These are phyloP conservation scores for Macroramphosus scolopax DNA, from an alignment of 2,797 vertebrate genomes.

Conservation along the genomic window DNA sequence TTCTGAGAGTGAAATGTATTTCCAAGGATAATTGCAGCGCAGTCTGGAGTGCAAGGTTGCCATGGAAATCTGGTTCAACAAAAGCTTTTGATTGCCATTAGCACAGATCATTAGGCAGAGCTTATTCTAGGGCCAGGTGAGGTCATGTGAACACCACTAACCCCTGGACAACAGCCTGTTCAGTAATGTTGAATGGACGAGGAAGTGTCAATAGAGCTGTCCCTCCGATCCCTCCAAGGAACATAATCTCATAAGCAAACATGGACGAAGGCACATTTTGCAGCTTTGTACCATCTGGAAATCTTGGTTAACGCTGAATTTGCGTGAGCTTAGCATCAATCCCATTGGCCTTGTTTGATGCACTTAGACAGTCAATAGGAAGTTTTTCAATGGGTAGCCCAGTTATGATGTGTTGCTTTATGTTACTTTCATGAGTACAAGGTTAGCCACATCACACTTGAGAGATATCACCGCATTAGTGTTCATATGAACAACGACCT, in stretches of 20 bases:
- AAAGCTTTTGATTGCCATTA: constrained; percentile 72
- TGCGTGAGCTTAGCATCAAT: constrained; percentile 19
- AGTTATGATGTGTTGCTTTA: constrained; percentile 1
- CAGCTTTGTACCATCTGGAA: constrained; percentile 35
- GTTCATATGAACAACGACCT: constrained; percentile 16
- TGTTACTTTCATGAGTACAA: constrained; percentile 11
- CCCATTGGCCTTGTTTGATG: constrained; percentile 18
- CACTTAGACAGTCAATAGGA: not conserved
- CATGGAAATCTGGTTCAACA: constrained; percentile 62
- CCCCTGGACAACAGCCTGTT: constrained; percentile 65
- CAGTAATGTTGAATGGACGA: constrained; percentile 59
- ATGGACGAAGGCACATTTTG: constrained; percentile 16
- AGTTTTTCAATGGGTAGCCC: constrained; percentile 10
- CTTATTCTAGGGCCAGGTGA: constrained; percentile 69
- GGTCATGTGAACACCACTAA: constrained; percentile 76
- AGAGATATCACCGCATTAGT: too few species aligned
- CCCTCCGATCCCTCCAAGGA: constrained; percentile 37
- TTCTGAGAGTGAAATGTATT: constrained; percentile 17
- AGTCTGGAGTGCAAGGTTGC: constrained; percentile 45
- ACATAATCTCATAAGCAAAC: constrained; percentile 67
- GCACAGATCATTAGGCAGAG: constrained; percentile 77
- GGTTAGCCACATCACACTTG: too few species aligned
- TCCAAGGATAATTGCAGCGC: constrained; percentile 32
- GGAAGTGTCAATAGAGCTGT: constrained; percentile 56
- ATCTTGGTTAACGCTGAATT: constrained; percentile 19